phyloP scores from a whole-genome alignment of 2,113 vertebrate species.

The Ciconia boyciana region DNA sequence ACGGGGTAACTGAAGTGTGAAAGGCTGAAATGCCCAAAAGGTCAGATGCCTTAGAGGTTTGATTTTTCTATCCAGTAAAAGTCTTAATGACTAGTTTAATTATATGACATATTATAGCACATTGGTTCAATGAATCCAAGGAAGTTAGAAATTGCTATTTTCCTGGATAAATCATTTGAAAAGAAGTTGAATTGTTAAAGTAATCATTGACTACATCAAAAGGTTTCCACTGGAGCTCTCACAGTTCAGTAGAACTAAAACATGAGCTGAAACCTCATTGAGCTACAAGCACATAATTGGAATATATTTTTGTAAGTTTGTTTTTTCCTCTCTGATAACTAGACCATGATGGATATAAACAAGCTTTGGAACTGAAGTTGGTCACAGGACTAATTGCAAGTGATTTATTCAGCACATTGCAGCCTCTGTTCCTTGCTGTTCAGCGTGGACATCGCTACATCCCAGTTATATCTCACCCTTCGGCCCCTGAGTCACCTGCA shows the following conservation, averaged over 20 bases:
- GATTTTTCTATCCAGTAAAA: conserved; percentile 22
- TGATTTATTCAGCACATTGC: background rate
- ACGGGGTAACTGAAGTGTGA: conserved; percentile 52
- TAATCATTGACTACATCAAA: conserved; percentile 18
- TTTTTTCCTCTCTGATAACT: background rate
- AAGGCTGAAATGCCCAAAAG: conserved; percentile 50
- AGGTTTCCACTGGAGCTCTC: background rate
- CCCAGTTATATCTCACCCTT: background rate
- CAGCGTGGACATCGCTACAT: fast-evolving
- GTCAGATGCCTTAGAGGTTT: conserved; percentile 15
- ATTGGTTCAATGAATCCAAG: background rate
- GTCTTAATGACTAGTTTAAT: conserved; percentile 43
- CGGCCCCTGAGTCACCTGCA: fast-evolving
- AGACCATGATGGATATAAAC: background rate
- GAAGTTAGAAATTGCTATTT: background rate
- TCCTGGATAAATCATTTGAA: background rate
- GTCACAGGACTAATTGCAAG: background rate
- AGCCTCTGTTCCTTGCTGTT: background rate
- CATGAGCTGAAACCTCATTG: background rate
- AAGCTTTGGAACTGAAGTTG: background rate
- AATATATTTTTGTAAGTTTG: background rate
- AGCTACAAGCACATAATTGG: conserved; percentile 1
- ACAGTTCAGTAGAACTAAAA: background rate
- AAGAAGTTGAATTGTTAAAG: conserved; percentile 32
- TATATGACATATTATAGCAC: background rate